Evolutionary conservation across 2,797 vertebrate genomes (phyloP).

Genomic region (Cossypha polioptera): DNA sequence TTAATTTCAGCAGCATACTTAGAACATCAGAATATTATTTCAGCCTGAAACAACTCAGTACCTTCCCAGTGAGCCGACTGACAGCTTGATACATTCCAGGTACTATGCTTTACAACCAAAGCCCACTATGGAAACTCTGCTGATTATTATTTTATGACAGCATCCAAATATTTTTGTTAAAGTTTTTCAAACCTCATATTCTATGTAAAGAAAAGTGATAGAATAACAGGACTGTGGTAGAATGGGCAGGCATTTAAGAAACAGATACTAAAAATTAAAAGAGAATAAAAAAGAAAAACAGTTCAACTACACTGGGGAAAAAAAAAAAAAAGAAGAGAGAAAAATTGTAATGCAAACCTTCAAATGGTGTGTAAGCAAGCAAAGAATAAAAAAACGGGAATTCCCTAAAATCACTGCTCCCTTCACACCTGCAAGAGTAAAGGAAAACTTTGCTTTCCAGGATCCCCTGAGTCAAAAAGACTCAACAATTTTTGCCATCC

Average conservation of each 20-base stretch:
- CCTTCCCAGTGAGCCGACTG: not conserved
- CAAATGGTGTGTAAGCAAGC: not conserved
- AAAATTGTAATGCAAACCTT: not conserved
- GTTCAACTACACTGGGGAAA: not conserved
- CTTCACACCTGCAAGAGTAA: not conserved
- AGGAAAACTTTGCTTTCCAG: not conserved
- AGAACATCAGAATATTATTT: not conserved
- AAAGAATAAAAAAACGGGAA: not conserved
- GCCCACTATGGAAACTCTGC: not conserved
- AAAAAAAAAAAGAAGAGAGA: not conserved
- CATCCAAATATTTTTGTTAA: not conserved
- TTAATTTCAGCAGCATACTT: not conserved
- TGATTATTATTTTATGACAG: not conserved
- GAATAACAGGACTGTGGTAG: not conserved
- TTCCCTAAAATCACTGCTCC: not conserved
- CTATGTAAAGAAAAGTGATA: not conserved
- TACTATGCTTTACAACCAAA: not conserved
- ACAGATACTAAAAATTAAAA: not conserved
- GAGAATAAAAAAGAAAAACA: not conserved
- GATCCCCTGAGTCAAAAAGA: not conserved
- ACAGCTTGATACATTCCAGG: not conserved
- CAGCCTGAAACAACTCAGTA: not conserved
- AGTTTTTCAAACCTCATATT: not conserved
- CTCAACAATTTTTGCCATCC: not conserved
- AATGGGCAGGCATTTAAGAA: not conserved